Conservation (phyloP, 2,797 vertebrate genomes). For the Nasua narica region DNA sequence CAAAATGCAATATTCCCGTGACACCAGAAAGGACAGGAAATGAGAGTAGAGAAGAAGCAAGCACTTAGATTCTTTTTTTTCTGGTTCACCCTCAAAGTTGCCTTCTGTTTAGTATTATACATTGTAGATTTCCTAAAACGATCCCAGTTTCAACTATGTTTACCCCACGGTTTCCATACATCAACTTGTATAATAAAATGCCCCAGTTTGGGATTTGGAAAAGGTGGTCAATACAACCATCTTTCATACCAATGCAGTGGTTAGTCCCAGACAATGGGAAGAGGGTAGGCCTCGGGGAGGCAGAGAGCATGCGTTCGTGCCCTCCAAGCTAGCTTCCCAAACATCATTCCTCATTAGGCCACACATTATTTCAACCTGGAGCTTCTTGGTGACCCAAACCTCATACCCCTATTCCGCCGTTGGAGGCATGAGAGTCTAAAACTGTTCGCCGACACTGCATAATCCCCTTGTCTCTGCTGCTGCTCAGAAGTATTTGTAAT, state of each 20-base stretch:
- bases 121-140: slow-evolving; percentile 1
- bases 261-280: not conserved
- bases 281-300: not conserved
- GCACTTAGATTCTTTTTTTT: not conserved
- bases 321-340: not conserved
- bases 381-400: not conserved
- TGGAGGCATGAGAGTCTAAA: not conserved
- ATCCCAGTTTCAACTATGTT: not conserved
- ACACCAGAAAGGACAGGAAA: not conserved
- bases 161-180: not conserved
- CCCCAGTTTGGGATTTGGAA: not conserved
- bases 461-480: not conserved
- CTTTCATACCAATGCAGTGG: not conserved
- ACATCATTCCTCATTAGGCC: not conserved
- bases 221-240: not conserved
- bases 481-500: not conserved
- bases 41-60: not conserved
- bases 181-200: not conserved
- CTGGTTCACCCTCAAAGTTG: not conserved
- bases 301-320: not conserved
- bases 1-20: not conserved
- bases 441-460: not conserved
- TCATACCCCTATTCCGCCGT: not conserved
- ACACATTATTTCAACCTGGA: not conserved
- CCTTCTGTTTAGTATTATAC: not conserved